These are phyloP conservation scores for Hyposmocoma kahamanoa DNA, from an alignment of 1,140 invertebrate species.

Conservation along the genomic window DNA sequence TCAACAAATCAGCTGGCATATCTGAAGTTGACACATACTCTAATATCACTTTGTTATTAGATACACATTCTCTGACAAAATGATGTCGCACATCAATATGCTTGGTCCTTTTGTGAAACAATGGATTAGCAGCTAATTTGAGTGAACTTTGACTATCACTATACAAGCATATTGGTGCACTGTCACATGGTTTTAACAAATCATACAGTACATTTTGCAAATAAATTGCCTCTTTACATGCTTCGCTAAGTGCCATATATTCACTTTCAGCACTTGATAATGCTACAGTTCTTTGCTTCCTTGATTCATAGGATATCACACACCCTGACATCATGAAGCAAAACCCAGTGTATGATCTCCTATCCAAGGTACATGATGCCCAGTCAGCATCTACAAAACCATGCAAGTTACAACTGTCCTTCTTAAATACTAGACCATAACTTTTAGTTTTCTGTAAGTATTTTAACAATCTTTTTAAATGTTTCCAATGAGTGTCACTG, in stretches of 20 bases:
- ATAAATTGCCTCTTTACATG: conserved; percentile 6
- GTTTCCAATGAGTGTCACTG: conserved; percentile 42
- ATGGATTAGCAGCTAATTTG: conserved; percentile 12
- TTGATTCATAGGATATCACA: conserved; percentile 26
- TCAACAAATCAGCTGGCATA: conserved; percentile 15
- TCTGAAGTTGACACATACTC: conserved; percentile 10
- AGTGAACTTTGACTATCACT: conserved; percentile 19
- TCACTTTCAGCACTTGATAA: conserved; percentile 8
- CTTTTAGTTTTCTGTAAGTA: conserved; percentile 53
- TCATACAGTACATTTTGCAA: conserved; percentile 1
- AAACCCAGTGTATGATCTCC: conserved; percentile 54
- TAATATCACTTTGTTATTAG: conserved; percentile 5
- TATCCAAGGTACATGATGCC: conserved; percentile 33
- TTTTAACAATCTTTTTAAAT: conserved; percentile 55
- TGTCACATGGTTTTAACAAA: neutral
- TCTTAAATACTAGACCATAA: conserved; percentile 18
- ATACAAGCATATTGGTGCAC: neutral
- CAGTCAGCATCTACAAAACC: conserved; percentile 61
- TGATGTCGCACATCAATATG: conserved; percentile 8
- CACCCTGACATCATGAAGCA: conserved; percentile 31
- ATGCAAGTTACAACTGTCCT: conserved; percentile 21
- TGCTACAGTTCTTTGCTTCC: conserved; percentile 18
- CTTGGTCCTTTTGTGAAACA: conserved; percentile 11
- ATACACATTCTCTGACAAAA: conserved; percentile 2
- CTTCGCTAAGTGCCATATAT: neutral